Evolutionary conservation across 2,113 vertebrate species (phyloP).

Genomic region (Spea multiplicata): DNA sequence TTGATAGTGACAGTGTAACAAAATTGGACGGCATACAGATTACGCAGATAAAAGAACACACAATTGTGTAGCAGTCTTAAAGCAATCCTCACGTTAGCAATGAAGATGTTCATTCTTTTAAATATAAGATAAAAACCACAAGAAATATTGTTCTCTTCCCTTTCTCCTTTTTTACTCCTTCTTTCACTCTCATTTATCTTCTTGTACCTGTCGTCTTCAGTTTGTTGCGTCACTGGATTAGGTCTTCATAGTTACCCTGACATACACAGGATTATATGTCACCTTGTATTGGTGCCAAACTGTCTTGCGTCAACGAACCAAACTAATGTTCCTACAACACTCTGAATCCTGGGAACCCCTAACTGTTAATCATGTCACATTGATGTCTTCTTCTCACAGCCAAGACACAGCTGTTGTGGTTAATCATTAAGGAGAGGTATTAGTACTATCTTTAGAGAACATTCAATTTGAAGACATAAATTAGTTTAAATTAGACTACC

Average conservation of each 20-base stretch:
- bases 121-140: too few relatives aligned
- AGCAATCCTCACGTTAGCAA: too few relatives aligned
- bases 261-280: background rate
- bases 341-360: background rate
- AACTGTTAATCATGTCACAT: constrained; percentile 30
- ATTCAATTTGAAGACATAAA: background rate
- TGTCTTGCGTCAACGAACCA: background rate
- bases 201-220: background rate
- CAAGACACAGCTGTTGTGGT: constrained; percentile 20
- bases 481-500: background rate
- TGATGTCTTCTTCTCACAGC: constrained; percentile 30
- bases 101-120: too few relatives aligned
- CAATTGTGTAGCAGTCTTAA: too few relatives aligned
- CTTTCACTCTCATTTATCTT: too few relatives aligned
- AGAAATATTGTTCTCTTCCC: too few relatives aligned
- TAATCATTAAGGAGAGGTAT: constrained; percentile 30
- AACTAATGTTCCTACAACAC: constrained; percentile 19
- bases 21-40: too few relatives aligned
- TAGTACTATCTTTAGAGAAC: constrained; percentile 8
- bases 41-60: too few relatives aligned
- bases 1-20: too few relatives aligned
- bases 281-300: constrained; percentile 10
- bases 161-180: too few relatives aligned
- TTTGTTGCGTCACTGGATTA: background rate
- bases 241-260: background rate